Evolutionary conservation across 2,113 vertebrate species (phyloP).

Genomic region (Nymphicus hollandicus): DNA sequence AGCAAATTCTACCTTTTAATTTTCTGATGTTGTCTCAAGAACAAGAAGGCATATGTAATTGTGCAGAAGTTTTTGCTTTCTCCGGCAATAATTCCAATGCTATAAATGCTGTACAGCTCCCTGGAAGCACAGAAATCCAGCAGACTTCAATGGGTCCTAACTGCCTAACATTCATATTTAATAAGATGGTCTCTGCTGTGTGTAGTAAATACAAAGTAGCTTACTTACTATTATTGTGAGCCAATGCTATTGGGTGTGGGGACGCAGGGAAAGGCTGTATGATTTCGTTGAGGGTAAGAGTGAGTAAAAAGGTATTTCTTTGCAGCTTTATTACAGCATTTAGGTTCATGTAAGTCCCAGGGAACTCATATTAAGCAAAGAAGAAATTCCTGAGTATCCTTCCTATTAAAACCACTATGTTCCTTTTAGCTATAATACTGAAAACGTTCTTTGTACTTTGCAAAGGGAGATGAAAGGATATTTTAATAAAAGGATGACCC

Average conservation of each 20-base stretch:
- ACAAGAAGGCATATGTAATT: neutral
- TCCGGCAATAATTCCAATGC: neutral
- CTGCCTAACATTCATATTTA: neutral
- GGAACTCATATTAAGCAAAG: neutral
- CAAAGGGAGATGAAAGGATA: neutral
- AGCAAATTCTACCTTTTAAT: neutral
- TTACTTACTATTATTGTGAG: neutral
- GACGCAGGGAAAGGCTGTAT: neutral
- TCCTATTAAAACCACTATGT: neutral
- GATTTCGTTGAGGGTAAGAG: neutral
- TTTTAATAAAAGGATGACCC: conserved; percentile 30
- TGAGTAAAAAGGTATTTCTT: neutral
- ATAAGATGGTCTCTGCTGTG: neutral
- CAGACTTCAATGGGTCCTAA: neutral
- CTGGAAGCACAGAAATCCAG: neutral
- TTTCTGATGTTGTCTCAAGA: neutral
- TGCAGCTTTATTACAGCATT: neutral
- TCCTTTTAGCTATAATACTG: neutral
- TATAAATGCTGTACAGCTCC: neutral
- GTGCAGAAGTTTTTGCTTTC: neutral
- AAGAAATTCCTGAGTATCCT: neutral
- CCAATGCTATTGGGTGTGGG: neutral
- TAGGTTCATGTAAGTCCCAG: neutral
- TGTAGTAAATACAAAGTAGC: neutral
- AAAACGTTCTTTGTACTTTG: neutral